These are phyloP conservation scores for Gymnoscopelus braueri DNA, from an alignment of 2,797 vertebrate genomes.

Conservation along the genomic window DNA sequence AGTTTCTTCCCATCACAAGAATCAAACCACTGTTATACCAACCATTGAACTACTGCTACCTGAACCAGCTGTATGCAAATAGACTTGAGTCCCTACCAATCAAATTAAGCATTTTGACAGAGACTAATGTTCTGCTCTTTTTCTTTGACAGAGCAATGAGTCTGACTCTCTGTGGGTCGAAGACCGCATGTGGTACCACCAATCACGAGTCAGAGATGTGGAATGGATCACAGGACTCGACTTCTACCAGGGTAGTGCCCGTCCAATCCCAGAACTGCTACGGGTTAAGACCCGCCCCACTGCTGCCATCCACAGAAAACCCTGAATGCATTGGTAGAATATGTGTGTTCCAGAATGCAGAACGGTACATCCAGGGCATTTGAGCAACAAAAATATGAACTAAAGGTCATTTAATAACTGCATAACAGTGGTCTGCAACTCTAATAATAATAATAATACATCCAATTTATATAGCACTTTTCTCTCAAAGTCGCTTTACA, in stretches of 20 bases:
- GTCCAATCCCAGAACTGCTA: slow-evolving; percentile 75
- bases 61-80: no score
- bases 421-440: no score
- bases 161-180: slow-evolving; percentile 75
- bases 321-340: slow-evolving; percentile 21
- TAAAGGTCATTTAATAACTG: no score
- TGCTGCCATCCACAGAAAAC: slow-evolving; percentile 66
- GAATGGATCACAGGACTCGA: slow-evolving; percentile 82
- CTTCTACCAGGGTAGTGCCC: slow-evolving; percentile 74
- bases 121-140: neutral
- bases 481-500: no score
- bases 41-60: no score
- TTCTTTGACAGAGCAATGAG: slow-evolving; percentile 59
- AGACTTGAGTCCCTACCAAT: no score
- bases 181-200: slow-evolving; percentile 82
- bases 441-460: no score
- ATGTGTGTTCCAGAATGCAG: neutral
- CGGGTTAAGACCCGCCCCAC: slow-evolving; percentile 80
- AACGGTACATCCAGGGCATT: no score
- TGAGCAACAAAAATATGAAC: no score
- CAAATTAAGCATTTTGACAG: neutral
- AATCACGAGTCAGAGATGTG: slow-evolving; percentile 77
- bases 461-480: no score
- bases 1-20: no score
- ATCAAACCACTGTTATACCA: no score